A percentile compares a stretch with the other conserved stretches of the same genome.
Evolutionary conservation across 2,113 vertebrate species (phyloP).

Genomic region (Bettongia penicillata): DNA sequence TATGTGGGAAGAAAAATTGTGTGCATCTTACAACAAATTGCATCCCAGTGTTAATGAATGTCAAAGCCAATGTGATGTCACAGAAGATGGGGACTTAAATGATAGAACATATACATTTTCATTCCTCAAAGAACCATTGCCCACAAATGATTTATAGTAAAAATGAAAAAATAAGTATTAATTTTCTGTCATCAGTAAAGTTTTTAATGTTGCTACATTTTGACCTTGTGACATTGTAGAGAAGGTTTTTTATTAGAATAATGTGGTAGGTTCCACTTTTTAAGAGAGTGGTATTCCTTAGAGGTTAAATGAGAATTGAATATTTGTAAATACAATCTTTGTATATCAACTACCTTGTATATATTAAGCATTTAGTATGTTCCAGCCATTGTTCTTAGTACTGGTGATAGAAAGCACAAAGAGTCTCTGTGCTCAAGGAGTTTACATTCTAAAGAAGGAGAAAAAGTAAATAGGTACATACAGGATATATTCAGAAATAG

Average conservation of each 20-base stretch:
- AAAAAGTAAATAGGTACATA: neutral
- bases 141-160: constrained; percentile 62
- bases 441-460: neutral
- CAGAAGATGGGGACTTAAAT: constrained; percentile 38
- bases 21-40: constrained; percentile 12
- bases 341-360: neutral
- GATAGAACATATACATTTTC: neutral
- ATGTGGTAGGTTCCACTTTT: neutral
- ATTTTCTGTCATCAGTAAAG: neutral
- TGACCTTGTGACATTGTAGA: neutral
- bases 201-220: neutral
- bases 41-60: neutral
- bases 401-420: neutral
- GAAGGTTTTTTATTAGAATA: neutral
- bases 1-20: neutral
- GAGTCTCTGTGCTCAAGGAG: neutral
- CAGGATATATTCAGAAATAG: neutral
- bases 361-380: neutral
- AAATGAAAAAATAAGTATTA: neutral
- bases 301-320: neutral
- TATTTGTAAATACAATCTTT: neutral
- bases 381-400: neutral
- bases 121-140: constrained; percentile 35
- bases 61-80: neutral
- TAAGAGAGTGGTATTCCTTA: neutral